Base-by-base conservation (phyloP, 2,888 invertebrate species). In the Catocala sponsa region DNA sequence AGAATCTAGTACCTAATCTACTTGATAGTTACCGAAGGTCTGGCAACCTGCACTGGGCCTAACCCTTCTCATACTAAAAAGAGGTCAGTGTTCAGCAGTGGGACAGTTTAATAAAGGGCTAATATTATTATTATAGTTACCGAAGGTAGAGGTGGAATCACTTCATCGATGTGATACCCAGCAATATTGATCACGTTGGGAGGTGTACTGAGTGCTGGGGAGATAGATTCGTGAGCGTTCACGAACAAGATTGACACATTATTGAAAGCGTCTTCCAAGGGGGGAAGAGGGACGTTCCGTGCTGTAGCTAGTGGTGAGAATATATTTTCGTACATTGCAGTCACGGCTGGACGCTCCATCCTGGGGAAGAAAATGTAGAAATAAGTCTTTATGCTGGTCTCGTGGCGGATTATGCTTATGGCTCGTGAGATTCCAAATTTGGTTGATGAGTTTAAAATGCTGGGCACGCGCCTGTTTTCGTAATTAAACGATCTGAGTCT, bases 131-230 rank as follows among this genome's bases (percentile, higher is more conserved):
- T 25, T 25, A 25, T 4, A 25, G 56, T 38, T 76, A 91, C 91
- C 86, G 90, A 83, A 0, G 91, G 90, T 11, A 91, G 61, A 0
- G 86, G 80, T 0, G 82, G 75, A 0, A 72, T 62, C 0, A 77
- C 65, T 4, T 87, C 84, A 1, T 84, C 80, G 2, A 90, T 88
- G 60, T 91, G 90, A 49, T 84, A 91, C 0, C 91, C 91, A 1
- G 80, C 91, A 0, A 91, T 80, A 2, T 86, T 82, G 0, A 91
- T 59, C 0, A 86, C 87, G 25, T 91, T 91, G 0, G 89, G 86
- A 0, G 91, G 89, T 5, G 84, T 38, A 35, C 80, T 80, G 47
- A 75, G 70, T 0, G 86, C 78, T 0, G 79, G 70, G 0, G 80
- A 76, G 10, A 87, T 73, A 0, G 88, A 85, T 0, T 88, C 84